These are phyloP conservation scores for Coilia nasus DNA, from an alignment of 2,797 vertebrate genomes.

Conservation along the genomic window DNA sequence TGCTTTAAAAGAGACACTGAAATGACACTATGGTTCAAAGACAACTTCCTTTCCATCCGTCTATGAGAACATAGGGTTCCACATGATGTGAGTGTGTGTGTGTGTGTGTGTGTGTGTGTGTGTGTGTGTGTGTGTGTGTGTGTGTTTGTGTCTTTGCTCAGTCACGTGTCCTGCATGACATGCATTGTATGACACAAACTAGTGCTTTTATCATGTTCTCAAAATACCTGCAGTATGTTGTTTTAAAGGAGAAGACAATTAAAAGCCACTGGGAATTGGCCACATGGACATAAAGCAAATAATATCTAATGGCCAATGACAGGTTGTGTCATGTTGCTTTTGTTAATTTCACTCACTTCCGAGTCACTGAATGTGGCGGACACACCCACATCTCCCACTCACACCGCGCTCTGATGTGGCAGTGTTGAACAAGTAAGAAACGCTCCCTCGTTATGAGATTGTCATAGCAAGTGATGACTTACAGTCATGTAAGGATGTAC, in stretches of 20 bases:
- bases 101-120: not conserved
- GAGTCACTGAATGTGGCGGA: constrained; percentile 66
- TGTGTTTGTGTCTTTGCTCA: constrained; percentile 59
- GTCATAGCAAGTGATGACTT: constrained; percentile 68
- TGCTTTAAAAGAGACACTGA: constrained; percentile 75
- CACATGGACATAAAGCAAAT: constrained; percentile 60
- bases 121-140: constrained; percentile 43
- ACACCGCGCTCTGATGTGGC: constrained; percentile 56
- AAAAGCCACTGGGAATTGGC: constrained; percentile 72
- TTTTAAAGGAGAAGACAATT: constrained; percentile 55
- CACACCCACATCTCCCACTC: constrained; percentile 49
- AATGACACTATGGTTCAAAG: constrained; percentile 69
- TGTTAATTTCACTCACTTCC: constrained; percentile 76
- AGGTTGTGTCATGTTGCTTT: constrained; percentile 75
- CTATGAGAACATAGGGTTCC: not conserved
- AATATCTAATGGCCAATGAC: constrained; percentile 76
- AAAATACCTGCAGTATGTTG: constrained; percentile 70
- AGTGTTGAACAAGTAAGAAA: constrained; percentile 64
- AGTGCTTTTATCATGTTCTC: constrained; percentile 71
- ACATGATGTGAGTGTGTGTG: not conserved
- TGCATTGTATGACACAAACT: constrained; percentile 50
- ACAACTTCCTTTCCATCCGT: constrained; percentile 51
- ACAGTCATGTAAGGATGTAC: constrained; percentile 65
- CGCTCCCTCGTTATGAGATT: constrained; percentile 63
- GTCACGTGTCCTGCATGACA: constrained; percentile 74